Percentiles rank a stretch among this genome's conserved stretches.
Evolutionary conservation across 2,113 vertebrate species (phyloP).

Genomic region (Hemibagrus wyckioides): DNA sequence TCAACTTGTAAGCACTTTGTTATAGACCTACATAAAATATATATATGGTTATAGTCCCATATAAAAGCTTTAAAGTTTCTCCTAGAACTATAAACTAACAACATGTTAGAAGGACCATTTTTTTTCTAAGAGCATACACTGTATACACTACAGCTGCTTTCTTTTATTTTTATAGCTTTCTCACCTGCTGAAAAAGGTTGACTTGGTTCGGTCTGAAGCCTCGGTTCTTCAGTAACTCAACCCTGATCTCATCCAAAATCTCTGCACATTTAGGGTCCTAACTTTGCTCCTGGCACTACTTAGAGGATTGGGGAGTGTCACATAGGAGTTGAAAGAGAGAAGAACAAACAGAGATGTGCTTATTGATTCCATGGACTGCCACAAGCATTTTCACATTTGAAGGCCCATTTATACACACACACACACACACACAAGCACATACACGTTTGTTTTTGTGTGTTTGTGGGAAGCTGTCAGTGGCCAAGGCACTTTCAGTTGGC

Average conservation of each 20-base stretch:
- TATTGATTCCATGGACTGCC: background rate
- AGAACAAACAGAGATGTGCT: background rate
- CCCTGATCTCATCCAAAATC: background rate
- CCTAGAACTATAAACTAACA: background rate
- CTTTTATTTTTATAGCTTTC: background rate
- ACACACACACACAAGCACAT: background rate
- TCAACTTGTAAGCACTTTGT: background rate
- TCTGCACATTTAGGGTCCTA: background rate
- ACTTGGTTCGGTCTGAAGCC: background rate
- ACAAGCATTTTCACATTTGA: background rate
- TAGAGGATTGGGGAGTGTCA: background rate
- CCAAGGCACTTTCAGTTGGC: background rate
- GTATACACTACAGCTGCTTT: background rate
- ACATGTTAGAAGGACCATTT: background rate
- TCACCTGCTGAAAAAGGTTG: background rate
- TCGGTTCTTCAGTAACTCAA: background rate
- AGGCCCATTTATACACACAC: background rate
- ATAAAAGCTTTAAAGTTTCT: background rate
- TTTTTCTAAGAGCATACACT: background rate
- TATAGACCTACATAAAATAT: background rate
- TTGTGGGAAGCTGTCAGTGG: slow-evolving; percentile 37
- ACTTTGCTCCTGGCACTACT: background rate
- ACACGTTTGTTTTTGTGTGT: background rate
- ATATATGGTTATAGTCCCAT: background rate
- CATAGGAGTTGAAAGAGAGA: too few species aligned